Base-by-base conservation (phyloP, 2,113 vertebrate species). In the Chamaetylas fuelleborni region DNA sequence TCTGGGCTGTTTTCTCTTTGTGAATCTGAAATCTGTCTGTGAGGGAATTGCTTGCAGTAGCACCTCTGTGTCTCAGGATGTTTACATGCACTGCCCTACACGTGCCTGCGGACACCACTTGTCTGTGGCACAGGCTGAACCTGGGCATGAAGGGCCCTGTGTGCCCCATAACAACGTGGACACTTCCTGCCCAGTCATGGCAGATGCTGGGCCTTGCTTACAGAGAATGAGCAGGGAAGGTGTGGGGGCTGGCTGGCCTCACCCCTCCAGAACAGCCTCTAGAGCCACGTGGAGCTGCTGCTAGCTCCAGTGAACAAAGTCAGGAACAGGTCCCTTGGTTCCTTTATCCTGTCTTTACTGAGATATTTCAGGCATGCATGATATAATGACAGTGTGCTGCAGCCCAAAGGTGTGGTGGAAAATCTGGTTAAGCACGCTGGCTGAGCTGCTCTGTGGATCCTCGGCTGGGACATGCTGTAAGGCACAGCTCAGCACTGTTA, bases 311-410 rank as follows among this genome's bases (percentile, higher is more conserved):
- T 6, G 11, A 93, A 48, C 54, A 12, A 81, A 85, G 36, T 60
- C 66, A 83, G 84, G 50, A 88, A 8, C 62, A 77, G 66, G 31
- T 77, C 87, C 33, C 64, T 88, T 28, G 50, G 74, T 95, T 91
- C 58, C 36, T 82, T 85, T 58, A 76, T 47, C 58, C 79, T 5
- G 9, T 64, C 51, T 89, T 36, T 42, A 16, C 60, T 33, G 62
- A 97, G 83, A 57, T 87, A 92, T 82, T 93, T 78, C 60, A 82
- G 58, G 72, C 62, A 93, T 23, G 53, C 70, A 66, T 70, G 95
- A 70, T 89, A 43, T 76, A 82, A 77, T 81, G 90, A 84, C 92
- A 86, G 88, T 25, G 47, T 66, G 61, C 26, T 72, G 33, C 51
- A 64, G 61, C 87, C 81, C 58, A 60, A 58, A 84, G 70, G 61